These are phyloP conservation scores for Germaria angustata DNA, from an alignment of 2,888 invertebrate genomes.

Conservation along the genomic window DNA sequence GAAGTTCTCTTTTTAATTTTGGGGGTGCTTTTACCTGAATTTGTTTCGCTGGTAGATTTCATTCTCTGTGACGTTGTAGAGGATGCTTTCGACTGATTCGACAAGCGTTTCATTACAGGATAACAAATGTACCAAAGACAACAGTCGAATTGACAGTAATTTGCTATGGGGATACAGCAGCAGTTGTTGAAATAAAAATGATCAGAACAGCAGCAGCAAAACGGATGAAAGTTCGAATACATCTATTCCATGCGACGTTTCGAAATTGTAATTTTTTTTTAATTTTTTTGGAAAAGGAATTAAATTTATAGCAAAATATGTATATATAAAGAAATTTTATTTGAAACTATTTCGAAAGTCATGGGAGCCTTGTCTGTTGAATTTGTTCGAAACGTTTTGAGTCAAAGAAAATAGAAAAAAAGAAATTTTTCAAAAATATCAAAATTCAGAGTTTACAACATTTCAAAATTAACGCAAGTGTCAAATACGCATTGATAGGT, in stretches of 20 bases:
- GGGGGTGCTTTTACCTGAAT: background rate
- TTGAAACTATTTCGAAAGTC: background rate
- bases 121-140: background rate
- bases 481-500: no score
- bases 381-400: conserved; percentile 20
- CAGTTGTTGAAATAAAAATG: background rate
- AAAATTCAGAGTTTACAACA: background rate
- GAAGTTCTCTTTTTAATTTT: conserved; percentile 23
- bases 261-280: background rate
- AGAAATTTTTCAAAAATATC: background rate
- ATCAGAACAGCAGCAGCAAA: background rate
- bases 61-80: background rate
- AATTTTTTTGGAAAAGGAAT: no score
- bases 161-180: background rate
- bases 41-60: background rate
- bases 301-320: background rate
- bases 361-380: background rate
- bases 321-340: background rate
- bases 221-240: background rate
- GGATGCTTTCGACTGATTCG: background rate
- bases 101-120: background rate
- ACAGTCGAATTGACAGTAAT: background rate
- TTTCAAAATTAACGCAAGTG: background rate
- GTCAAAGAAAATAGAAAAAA: background rate
- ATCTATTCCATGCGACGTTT: background rate